Conservation (phyloP, 37 sponge, comb jelly and placozoan genomes). For the Ianthella basta region DNA sequence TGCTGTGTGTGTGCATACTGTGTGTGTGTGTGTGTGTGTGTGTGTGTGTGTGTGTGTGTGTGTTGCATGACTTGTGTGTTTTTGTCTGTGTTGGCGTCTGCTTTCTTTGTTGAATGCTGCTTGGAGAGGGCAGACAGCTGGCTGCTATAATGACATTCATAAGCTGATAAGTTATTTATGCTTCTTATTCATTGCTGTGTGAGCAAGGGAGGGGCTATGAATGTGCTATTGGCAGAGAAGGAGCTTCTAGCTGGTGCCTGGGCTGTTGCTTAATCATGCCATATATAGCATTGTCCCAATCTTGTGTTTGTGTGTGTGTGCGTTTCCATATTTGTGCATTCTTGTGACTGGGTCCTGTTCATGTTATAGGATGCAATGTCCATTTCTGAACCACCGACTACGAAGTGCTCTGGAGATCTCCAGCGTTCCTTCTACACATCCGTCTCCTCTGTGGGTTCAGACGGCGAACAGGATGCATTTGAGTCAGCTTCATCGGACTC, state of each 20-base stretch:
- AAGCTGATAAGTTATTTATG: no score
- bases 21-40: no score
- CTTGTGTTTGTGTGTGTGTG: constrained; percentile 23
- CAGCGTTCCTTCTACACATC: constrained; percentile 27
- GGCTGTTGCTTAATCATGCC: no score
- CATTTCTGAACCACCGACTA: neutral
- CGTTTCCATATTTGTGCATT: neutral
- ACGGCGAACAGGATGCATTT: constrained; percentile 41
- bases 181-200: no score
- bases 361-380: constrained; percentile 10
- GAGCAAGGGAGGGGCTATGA: no score
- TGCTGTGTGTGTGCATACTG: no score
- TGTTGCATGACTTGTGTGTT: neutral
- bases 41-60: no score
- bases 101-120: neutral
- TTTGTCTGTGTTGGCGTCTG: neutral
- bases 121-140: no score
- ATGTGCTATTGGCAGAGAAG: no score
- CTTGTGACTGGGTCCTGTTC: neutral
- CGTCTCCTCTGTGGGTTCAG: constrained; percentile 26
- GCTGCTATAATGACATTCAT: no score
- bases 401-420: neutral
- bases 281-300: no score
- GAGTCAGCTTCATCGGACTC: constrained; percentile 30
- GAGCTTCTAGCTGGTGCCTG: no score